Conservation (phyloP, 2,888 invertebrate genomes). For the Acleris holmiana region DNA sequence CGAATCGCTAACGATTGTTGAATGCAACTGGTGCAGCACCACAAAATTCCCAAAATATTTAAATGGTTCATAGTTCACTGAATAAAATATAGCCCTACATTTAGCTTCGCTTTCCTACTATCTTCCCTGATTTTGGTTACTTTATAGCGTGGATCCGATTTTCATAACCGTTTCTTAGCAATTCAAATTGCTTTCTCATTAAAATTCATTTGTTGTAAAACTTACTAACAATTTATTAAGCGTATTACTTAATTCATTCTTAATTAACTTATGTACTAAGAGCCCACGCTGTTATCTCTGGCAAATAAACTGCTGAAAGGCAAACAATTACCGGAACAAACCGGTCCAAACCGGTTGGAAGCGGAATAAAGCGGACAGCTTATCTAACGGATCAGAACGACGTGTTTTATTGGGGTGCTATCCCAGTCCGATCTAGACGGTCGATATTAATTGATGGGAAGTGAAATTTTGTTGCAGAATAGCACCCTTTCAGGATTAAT, state of each 20-base stretch:
- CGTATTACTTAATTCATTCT: constrained; percentile 11
- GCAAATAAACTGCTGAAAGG: constrained; percentile 33
- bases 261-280: constrained; percentile 20
- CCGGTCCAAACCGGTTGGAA: constrained; percentile 16
- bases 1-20: too few relatives aligned
- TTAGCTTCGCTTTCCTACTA: too few relatives aligned
- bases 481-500: constrained; percentile 25
- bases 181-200: too few relatives aligned
- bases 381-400: constrained; percentile 35
- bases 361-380: constrained; percentile 29
- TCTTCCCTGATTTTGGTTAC: too few relatives aligned
- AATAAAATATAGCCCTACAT: too few relatives aligned
- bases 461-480: constrained; percentile 27
- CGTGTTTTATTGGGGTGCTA: constrained; percentile 34
- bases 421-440: constrained; percentile 23
- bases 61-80: too few relatives aligned
- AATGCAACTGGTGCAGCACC: too few relatives aligned
- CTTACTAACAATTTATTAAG: background rate
- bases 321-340: constrained; percentile 34
- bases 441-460: constrained; percentile 34
- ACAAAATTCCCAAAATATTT: too few relatives aligned
- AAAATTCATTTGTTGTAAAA: background rate
- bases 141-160: too few relatives aligned
- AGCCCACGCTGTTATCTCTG: constrained; percentile 21
- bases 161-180: too few relatives aligned